Conservation (phyloP, 2,113 vertebrate genomes). For the Gymnarchus niloticus region DNA sequence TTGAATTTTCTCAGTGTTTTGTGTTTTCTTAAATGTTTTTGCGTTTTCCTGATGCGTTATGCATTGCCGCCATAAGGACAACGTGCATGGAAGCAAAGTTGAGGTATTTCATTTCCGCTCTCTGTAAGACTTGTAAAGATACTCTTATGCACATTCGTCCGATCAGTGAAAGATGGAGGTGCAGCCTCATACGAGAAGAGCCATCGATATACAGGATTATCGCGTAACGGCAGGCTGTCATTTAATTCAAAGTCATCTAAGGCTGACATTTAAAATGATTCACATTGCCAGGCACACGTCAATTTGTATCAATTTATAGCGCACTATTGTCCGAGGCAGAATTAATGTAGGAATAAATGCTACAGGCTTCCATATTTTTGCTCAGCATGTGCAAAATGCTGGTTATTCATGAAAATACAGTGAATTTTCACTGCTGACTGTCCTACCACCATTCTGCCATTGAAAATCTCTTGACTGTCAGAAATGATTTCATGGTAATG, state of each 20-base stretch:
- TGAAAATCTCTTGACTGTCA: background rate
- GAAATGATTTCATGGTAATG: background rate
- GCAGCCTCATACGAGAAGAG: background rate
- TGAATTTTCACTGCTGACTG: background rate
- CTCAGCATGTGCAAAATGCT: background rate
- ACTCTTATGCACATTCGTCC: too few relatives aligned
- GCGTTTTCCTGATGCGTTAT: too few relatives aligned
- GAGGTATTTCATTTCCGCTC: background rate
- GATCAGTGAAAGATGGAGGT: too few relatives aligned
- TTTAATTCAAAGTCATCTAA: background rate
- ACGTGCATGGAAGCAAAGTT: too few relatives aligned
- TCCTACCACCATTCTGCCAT: background rate
- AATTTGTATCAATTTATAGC: background rate
- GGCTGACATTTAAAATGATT: background rate
- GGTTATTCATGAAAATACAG: background rate
- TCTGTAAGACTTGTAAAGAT: too few relatives aligned
- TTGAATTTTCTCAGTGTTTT: too few relatives aligned
- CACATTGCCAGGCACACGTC: background rate
- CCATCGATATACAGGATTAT: background rate
- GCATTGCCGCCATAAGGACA: too few relatives aligned
- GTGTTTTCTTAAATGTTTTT: too few relatives aligned
- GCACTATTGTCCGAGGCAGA: background rate
- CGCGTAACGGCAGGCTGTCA: too few relatives aligned
- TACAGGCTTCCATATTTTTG: background rate
- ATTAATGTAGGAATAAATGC: background rate